Base-by-base conservation (phyloP, 2,113 vertebrate species). In the Suricata suricatta region DNA sequence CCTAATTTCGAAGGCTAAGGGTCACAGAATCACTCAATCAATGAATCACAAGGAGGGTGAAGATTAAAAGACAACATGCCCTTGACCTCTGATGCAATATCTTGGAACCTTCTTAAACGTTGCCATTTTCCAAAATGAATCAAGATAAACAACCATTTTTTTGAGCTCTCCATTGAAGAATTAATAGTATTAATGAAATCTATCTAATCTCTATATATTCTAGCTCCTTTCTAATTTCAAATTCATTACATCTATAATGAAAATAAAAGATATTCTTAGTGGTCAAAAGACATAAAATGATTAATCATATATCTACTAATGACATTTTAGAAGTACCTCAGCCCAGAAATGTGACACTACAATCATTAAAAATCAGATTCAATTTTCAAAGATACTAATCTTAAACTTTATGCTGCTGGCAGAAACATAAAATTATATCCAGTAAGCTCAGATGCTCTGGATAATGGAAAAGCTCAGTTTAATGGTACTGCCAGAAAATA, bases 341-440 rank as follows among this genome's bases (percentile, higher is more conserved):
- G 97, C 91, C 96, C 98, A 97, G 95, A 98, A 98, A 98, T 98
- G 94, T 98, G 98, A 98, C 98, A 98, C 91, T 97, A 98, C 84
- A 98, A 99, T 99, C 98, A 99, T 98, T 98, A 98, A 98, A 99
- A 98, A 99, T 98, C 98, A 98, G 94, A 99, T 99, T 99, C 97
- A 98, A 98, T 98, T 99, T 99, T 98, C 97, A 98, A 96, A 98
- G 98, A 98, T 98, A 98, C 98, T 98, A 98, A 98, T 99, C 98
- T 98, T 98, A 98, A 98, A 98, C 97, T 98, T 98, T 98, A 98
- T 98, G 97, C 66, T 97, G 96, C 96, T 98, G 96, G 96, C 96
- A 99, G 98, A 98, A 98, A 98, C 97, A 98, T 98, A 98, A 98
- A 98, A 98, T 98, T 97, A 98, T 98, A 98, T 98, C 95, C 83